These are phyloP conservation scores for Andricus grossulariae DNA, from an alignment of 1,140 invertebrate genomes.

Conservation along the genomic window DNA sequence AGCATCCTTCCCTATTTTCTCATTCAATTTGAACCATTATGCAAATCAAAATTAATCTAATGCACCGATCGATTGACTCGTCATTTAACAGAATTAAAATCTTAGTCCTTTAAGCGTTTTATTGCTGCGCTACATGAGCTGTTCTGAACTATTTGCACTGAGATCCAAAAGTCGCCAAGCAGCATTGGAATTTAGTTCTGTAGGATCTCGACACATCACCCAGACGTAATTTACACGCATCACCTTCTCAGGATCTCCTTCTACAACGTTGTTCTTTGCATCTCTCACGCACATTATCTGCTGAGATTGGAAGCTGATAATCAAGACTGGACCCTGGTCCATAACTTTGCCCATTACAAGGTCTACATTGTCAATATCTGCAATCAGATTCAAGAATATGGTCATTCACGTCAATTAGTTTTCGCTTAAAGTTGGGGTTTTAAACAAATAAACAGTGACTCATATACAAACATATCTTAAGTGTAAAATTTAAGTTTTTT, in stretches of 20 bases:
- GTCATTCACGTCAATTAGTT: background rate
- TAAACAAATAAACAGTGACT: background rate
- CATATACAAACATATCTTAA: background rate
- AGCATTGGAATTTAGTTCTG: conserved; percentile 94
- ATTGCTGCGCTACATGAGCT: conserved; percentile 83
- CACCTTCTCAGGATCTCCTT: conserved; percentile 98
- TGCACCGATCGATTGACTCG: background rate
- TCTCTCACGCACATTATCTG: conserved; percentile 96
- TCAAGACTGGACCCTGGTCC: conserved; percentile 98
- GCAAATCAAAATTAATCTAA: background rate
- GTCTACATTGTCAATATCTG: conserved; percentile 94
- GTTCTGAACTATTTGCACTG: conserved; percentile 91
- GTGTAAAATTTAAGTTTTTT: conserved; percentile 6
- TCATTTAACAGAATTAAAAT: background rate
- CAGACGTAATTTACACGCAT: conserved; percentile 96
- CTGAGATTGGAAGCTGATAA: conserved; percentile 96
- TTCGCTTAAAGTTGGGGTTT: too few relatives aligned
- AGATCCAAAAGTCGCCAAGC: conserved; percentile 98
- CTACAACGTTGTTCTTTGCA: conserved; percentile 88
- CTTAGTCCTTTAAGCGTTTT: background rate
- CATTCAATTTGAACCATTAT: background rate
- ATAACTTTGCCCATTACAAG: conserved; percentile 98
- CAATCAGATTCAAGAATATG: conserved; percentile 41
- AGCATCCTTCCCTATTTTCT: background rate
- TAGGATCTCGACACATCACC: conserved; percentile 96